Conservation (phyloP, 2,113 vertebrate genomes). For the Cyrtonyx montezumae region DNA sequence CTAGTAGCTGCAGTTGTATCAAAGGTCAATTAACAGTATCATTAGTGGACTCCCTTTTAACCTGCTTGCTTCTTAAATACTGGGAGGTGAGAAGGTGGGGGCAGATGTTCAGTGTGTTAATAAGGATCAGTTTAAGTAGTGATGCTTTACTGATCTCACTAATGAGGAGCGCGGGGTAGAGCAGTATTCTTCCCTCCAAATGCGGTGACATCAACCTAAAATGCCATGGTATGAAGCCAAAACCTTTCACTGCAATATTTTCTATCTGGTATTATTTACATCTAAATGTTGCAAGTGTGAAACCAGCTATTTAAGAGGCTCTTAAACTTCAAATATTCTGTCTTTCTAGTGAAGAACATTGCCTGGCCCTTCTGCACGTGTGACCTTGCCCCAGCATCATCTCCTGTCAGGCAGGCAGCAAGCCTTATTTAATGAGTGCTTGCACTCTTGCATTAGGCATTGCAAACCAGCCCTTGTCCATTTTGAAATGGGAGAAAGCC, state of each 20-base stretch:
- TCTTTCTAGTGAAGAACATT: background rate
- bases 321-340: background rate
- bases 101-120: background rate
- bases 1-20: background rate
- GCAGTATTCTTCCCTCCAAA: background rate
- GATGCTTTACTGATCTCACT: constrained; percentile 9
- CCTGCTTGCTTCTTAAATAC: background rate
- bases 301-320: background rate
- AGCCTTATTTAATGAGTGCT: background rate
- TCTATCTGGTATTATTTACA: background rate
- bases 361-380: background rate
- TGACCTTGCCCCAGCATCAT: background rate
- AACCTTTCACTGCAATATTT: background rate
- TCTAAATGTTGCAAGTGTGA: background rate
- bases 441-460: background rate
- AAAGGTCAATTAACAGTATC: background rate
- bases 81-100: background rate
- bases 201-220: background rate
- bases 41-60: background rate
- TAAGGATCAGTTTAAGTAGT: background rate
- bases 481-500: background rate
- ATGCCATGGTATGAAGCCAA: accelerated
- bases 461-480: background rate
- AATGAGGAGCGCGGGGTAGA: background rate
- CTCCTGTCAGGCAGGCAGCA: background rate